Conservation (phyloP, 2,888 invertebrate species). For the Nebria salina region DNA sequence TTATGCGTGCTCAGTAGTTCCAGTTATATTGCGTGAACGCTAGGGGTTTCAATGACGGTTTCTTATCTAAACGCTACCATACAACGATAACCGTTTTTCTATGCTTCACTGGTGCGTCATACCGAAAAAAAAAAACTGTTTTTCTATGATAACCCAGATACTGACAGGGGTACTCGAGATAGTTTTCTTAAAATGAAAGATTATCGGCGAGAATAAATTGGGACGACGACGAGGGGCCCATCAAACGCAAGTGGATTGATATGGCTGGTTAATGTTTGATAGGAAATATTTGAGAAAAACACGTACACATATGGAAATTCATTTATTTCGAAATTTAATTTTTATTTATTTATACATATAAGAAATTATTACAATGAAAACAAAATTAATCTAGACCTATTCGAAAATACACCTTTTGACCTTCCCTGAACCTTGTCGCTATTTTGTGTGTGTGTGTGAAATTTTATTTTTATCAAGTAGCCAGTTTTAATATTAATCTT, state of each 20-base stretch:
- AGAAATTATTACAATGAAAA: no score
- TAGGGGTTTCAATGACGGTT: slow-evolving; percentile 10
- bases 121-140: background rate
- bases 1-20: background rate
- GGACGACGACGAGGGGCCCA: background rate
- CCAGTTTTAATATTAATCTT: background rate
- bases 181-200: background rate
- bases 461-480: background rate
- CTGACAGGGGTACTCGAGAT: background rate
- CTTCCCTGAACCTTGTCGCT: no score
- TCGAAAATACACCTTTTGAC: no score
- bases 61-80: slow-evolving; percentile 16
- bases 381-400: no score
- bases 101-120: background rate
- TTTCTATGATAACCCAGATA: background rate
- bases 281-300: no score
- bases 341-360: no score
- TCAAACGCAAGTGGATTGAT: background rate
- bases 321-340: no score
- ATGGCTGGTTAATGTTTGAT: no score
- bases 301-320: no score
- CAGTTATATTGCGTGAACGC: background rate
- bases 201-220: background rate
- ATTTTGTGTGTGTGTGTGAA: no score
- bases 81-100: background rate